Conservation (phyloP, 2,113 vertebrate genomes). For the Andinoacara biseriatus region DNA sequence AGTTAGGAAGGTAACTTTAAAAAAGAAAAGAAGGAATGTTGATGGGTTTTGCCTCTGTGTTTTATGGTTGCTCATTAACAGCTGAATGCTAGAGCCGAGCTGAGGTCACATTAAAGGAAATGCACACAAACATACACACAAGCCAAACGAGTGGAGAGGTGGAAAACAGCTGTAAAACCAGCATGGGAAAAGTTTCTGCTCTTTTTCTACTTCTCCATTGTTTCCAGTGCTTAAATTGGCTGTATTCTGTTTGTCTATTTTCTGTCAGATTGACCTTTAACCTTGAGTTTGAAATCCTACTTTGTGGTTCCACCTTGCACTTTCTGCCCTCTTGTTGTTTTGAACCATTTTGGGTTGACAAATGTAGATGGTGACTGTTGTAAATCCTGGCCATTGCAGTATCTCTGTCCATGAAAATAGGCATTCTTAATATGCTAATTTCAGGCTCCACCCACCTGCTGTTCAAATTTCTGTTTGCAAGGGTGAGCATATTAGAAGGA, state of each 20-base stretch:
- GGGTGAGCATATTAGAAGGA: no score
- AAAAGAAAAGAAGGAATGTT: constrained; percentile 39
- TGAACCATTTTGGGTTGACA: constrained; percentile 1
- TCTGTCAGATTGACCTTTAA: background rate
- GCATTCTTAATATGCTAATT: no score
- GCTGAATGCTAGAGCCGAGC: background rate
- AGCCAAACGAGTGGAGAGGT: background rate
- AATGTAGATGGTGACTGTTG: no score
- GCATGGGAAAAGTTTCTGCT: background rate
- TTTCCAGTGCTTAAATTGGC: background rate
- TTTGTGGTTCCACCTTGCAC: background rate
- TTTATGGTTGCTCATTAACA: constrained; percentile 63
- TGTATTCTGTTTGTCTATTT: background rate
- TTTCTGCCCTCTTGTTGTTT: background rate
- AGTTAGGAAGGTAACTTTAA: constrained; percentile 23
- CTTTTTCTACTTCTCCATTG: background rate
- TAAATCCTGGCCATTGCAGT: no score
- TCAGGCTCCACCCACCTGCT: no score
- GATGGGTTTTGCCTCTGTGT: constrained; percentile 47
- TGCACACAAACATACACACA: constrained; percentile 13
- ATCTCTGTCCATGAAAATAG: no score
- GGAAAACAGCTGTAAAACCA: constrained; percentile 2
- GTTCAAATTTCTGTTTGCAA: no score
- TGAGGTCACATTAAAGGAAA: constrained; percentile 9
- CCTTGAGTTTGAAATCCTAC: background rate